These are phyloP conservation scores for Drosophila hamatofila DNA, from an alignment of 2,888 invertebrate species.

Conservation along the genomic window DNA sequence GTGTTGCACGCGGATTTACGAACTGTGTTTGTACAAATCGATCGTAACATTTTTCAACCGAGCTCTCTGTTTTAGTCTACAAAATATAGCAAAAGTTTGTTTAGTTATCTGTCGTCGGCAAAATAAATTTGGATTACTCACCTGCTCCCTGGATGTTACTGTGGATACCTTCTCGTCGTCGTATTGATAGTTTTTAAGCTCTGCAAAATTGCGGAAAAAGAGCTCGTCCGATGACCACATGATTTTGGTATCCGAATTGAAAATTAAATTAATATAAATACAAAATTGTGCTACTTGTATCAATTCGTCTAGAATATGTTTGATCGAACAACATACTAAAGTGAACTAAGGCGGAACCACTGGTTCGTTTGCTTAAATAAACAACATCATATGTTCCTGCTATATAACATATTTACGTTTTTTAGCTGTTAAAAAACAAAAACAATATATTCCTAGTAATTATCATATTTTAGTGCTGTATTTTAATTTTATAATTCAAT, in stretches of 20 bases:
- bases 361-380: conserved; percentile 16
- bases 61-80: conserved; percentile 87
- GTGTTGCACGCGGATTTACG: conserved; percentile 87
- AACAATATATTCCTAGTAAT: background rate
- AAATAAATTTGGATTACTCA: conserved; percentile 71
- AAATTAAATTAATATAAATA: conserved; percentile 38
- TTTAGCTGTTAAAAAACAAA: background rate
- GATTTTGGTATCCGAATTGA: conserved; percentile 32
- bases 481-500: background rate
- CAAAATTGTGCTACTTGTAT: conserved; percentile 13
- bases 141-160: conserved; percentile 88
- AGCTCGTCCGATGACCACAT: conserved; percentile 64
- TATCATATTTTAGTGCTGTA: background rate
- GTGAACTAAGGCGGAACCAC: conserved; percentile 4
- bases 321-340: conserved; percentile 18
- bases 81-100: background rate
- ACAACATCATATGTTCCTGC: conserved; percentile 24
- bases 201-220: conserved; percentile 79
- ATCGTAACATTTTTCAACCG: conserved; percentile 86
- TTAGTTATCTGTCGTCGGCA: conserved; percentile 2
- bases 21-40: conserved; percentile 86
- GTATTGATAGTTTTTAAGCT: conserved; percentile 85
- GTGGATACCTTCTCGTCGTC: conserved; percentile 88
- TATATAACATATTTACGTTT: background rate
- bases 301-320: conserved; percentile 11